A percentile compares a stretch with the other conserved stretches of the same genome.
Evolutionary conservation across 2,797 vertebrate species (phyloP).

Genomic region (Botia almorhae): DNA sequence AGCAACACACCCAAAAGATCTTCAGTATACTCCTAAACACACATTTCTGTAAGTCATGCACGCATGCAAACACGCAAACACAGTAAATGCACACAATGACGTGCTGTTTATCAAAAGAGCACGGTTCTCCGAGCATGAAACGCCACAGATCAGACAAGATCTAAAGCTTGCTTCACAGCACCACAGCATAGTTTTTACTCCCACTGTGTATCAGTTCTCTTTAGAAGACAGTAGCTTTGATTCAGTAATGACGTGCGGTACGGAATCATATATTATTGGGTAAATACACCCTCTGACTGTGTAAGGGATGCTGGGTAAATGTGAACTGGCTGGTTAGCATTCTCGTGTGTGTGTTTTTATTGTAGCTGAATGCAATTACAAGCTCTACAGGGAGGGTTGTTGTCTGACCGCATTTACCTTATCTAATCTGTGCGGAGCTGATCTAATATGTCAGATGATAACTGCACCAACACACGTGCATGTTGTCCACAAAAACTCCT

Average conservation of each 20-base stretch:
- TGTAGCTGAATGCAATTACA: conserved; percentile 52
- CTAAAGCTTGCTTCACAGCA: conserved; percentile 27
- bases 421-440: conserved; percentile 13
- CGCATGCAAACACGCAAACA: not conserved
- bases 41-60: not conserved
- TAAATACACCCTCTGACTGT: not conserved
- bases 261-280: conserved; percentile 20
- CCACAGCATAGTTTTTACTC: conserved; percentile 8
- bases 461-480: conserved; percentile 22
- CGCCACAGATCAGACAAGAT: conserved; percentile 32
- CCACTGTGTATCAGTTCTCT: conserved; percentile 17
- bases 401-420: conserved; percentile 50
- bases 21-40: conserved; percentile 19
- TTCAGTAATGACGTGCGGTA: conserved; percentile 30
- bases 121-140: conserved; percentile 31
- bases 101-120: conserved; percentile 37
- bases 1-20: not conserved
- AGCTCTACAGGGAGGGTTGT: conserved; percentile 42
- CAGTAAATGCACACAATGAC: conserved; percentile 4
- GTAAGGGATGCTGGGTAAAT: conserved; percentile 1
- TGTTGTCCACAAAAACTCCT: not conserved
- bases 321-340: conserved; percentile 1
- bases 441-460: conserved; percentile 53
- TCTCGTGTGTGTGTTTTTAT: conserved; percentile 36
- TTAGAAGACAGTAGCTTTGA: conserved; percentile 42